Conservation (phyloP, 2,797 vertebrate species). For the Sciaenops ocellatus region DNA sequence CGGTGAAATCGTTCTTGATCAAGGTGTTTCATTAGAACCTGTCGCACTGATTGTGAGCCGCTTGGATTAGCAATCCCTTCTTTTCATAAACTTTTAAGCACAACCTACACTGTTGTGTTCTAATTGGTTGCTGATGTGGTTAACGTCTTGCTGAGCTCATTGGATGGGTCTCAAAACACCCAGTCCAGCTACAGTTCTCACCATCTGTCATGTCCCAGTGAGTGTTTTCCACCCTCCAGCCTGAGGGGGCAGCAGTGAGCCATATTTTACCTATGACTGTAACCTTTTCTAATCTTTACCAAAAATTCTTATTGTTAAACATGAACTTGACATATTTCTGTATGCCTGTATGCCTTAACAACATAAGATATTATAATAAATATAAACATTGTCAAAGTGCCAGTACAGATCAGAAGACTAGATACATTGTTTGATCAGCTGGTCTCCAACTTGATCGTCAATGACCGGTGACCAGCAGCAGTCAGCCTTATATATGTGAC, state of each 20-base stretch:
- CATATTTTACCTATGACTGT: neutral
- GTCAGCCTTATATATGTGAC: too few relatives aligned
- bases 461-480: too few relatives aligned
- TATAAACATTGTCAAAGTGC: neutral
- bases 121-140: slow-evolving; percentile 52
- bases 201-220: too few relatives aligned
- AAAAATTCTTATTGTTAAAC: neutral
- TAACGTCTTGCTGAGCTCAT: slow-evolving; percentile 63
- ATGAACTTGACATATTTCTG: neutral
- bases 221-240: too few relatives aligned
- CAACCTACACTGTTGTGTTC: slow-evolving; percentile 46
- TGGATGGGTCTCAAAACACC: too few relatives aligned
- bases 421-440: too few relatives aligned
- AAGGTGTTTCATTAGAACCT: slow-evolving; percentile 63
- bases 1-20: slow-evolving; percentile 30
- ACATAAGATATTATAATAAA: neutral
- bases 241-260: too few relatives aligned
- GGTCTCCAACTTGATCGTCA: too few relatives aligned
- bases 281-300: neutral
- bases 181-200: too few relatives aligned
- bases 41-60: slow-evolving; percentile 23
- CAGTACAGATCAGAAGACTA: too few relatives aligned
- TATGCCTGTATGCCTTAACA: neutral
- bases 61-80: slow-evolving; percentile 18
- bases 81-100: slow-evolving; percentile 51